Percentiles rank a stretch among this genome's conserved stretches.
Evolutionary conservation across 2,797 vertebrate species (phyloP).

Genomic region (Epinephelus malabaricus): DNA sequence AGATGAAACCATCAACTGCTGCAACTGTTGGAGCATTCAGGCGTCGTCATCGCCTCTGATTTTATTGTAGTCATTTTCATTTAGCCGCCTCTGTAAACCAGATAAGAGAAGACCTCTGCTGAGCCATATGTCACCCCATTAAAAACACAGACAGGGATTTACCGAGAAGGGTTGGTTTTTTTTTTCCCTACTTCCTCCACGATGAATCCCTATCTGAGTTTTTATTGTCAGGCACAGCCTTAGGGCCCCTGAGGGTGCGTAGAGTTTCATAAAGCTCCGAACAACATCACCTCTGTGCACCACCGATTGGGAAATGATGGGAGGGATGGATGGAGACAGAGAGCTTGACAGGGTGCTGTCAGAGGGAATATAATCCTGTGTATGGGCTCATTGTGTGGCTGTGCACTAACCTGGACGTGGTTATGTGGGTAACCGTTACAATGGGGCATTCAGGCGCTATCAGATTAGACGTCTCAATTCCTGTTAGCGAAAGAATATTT

Average conservation of each 20-base stretch:
- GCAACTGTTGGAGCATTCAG: conserved; percentile 30
- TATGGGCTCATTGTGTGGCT: conserved; percentile 62
- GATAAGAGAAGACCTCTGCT: conserved; percentile 58
- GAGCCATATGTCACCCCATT: conserved; percentile 58
- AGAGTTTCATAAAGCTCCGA: conserved; percentile 66
- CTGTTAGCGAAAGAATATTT: conserved; percentile 68
- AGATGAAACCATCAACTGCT: conserved; percentile 38
- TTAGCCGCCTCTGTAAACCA: conserved; percentile 52
- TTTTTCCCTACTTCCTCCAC: conserved; percentile 26
- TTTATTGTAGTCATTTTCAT: conserved; percentile 57
- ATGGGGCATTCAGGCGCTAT: conserved; percentile 72
- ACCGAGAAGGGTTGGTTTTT: conserved; percentile 4
- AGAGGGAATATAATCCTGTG: conserved; percentile 67
- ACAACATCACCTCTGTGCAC: conserved; percentile 67
- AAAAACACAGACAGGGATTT: conserved; percentile 52
- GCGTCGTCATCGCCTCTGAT: conserved; percentile 39
- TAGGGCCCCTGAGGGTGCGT: conserved; percentile 45
- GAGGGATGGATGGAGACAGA: conserved; percentile 55
- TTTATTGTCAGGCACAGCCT: conserved; percentile 63
- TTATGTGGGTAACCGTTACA: conserved; percentile 54
- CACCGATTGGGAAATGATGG: conserved; percentile 60
- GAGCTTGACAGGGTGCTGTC: conserved; percentile 64
- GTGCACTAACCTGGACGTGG: conserved; percentile 60
- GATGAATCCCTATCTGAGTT: conserved; percentile 37
- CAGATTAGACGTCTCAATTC: conserved; percentile 72